These are phyloP conservation scores for Callinectes sapidus DNA, from an alignment of 2,888 invertebrate genomes.

Conservation along the genomic window DNA sequence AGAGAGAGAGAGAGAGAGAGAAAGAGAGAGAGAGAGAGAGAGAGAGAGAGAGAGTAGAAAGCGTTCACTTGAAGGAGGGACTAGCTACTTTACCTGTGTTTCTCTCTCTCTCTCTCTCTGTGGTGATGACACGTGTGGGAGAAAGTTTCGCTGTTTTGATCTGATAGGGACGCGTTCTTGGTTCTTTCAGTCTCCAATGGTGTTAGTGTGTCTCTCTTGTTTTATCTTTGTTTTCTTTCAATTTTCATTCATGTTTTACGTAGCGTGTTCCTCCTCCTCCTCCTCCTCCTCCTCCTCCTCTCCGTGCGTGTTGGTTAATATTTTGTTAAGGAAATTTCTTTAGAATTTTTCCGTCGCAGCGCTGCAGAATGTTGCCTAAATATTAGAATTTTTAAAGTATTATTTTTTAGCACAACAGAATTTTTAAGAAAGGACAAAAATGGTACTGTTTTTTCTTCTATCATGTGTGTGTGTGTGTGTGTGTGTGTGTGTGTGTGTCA, in stretches of 20 bases:
- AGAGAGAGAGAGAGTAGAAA: background rate
- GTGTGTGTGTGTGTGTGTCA: background rate
- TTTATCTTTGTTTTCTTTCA: background rate
- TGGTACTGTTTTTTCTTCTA: background rate
- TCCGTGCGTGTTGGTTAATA: background rate
- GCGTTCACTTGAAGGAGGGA: slow-evolving; percentile 5
- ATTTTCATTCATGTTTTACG: background rate
- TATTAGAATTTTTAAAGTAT: background rate
- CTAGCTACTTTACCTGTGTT: background rate
- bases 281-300: background rate
- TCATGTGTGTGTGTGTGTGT: background rate
- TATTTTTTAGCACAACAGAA: background rate
- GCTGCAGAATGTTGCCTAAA: background rate
- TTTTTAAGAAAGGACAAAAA: background rate
- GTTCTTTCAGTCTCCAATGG: too few relatives aligned
- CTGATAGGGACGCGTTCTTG: background rate
- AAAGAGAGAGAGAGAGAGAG: background rate
- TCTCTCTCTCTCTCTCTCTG: background rate
- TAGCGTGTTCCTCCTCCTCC: background rate
- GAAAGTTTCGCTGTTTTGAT: background rate
- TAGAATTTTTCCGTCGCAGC: too few relatives aligned
- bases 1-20: background rate
- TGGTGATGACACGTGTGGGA: background rate
- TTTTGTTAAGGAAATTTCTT: background rate
- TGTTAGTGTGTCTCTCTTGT: background rate